Percentiles rank a stretch among this genome's conserved stretches.
These are phyloP conservation scores for Cherax quadricarinatus DNA, from an alignment of 1,140 invertebrate species.

Conservation along the genomic window DNA sequence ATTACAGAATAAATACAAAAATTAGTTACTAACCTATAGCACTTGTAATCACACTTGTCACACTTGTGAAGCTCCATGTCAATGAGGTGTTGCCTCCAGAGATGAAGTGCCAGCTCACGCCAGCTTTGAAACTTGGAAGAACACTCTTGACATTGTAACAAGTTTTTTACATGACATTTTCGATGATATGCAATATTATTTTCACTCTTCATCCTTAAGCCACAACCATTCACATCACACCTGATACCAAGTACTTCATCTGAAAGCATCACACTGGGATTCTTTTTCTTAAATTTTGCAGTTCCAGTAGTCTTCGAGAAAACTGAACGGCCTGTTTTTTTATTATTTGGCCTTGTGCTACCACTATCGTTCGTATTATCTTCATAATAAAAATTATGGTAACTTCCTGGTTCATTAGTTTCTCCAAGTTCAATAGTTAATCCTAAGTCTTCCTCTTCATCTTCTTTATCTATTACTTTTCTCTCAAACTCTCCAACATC, in stretches of 20 bases:
- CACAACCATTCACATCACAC: slow-evolving; percentile 76
- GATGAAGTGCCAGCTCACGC: slow-evolving; percentile 76
- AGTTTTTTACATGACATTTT: slow-evolving; percentile 80
- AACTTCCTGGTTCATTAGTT: slow-evolving; percentile 9
- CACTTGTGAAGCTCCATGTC: slow-evolving; percentile 78
- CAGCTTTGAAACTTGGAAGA: slow-evolving; percentile 78
- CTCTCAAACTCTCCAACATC: slow-evolving; percentile 47
- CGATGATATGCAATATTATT: slow-evolving; percentile 80
- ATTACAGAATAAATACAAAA: no score
- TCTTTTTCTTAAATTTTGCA: slow-evolving; percentile 42
- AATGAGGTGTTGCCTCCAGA: slow-evolving; percentile 77
- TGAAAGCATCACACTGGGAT: slow-evolving; percentile 4
- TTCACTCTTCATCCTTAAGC: slow-evolving; percentile 77
- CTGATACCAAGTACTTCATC: slow-evolving; percentile 54
- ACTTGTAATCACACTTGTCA: slow-evolving; percentile 77
- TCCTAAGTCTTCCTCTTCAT: slow-evolving; percentile 30
- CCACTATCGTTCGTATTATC: slow-evolving; percentile 54
- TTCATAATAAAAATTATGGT: slow-evolving; percentile 47
- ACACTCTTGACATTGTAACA: slow-evolving; percentile 84
- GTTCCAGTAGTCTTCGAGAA: slow-evolving; percentile 9
- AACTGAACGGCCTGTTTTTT: slow-evolving; percentile 16
- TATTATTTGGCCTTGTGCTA: slow-evolving; percentile 10
- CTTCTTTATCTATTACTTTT: slow-evolving; percentile 26
- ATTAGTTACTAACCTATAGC: slow-evolving; percentile 71
- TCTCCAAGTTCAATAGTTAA: slow-evolving; percentile 34